Evolutionary conservation across 2,113 vertebrate genomes (phyloP), one percentile per base, ranked within the genome.

Genomic region (Collichthys lucidus): DNA sequence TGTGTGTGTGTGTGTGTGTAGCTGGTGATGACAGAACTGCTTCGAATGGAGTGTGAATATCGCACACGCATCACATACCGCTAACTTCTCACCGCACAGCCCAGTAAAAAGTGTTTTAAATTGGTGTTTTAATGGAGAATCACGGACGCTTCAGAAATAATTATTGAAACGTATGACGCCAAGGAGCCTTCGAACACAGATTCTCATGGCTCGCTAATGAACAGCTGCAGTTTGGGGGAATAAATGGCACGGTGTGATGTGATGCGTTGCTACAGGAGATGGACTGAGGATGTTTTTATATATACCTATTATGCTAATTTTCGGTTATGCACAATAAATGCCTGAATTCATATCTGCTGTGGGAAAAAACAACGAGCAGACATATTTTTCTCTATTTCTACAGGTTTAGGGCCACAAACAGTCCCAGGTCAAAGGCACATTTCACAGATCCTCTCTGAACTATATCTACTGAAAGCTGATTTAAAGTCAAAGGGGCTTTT

Each of bases 401-500:
- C 52, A 57, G 56, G 60, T 81, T 19, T 71, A 46, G 16, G 49
- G 53, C 42, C 7, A 62, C 29, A 67, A 86, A 83, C 64, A 79
- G 62, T 77, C 31, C 7, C 40, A 11, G 83, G 87, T 86, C 86
- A 86, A 74, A 78, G 63, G 53, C 72, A 57, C 73, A 63, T 88
- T 89, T 86, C 80, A 53, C 72, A 74, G 35, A 79, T 79, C 49
- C 55, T 65, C 64, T 67, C 57, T 29, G 76, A 78, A 84, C 70
- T 74, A 55, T 31, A 53, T 88, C 79, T 79, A 44, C 60, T 76
- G 76, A 85, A 80, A 84, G 83, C 83, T 69, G 65, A 78, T 88
- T 80, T 77, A 59, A 76, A 86, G 82, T 80, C 66, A 74, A 80
- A 89, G 72, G 64, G 76, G 87, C 71, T 91, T 89, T 91, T 86